Evolutionary conservation across 2,113 vertebrate species (phyloP), one percentile per base, ranked within the genome.

Genomic region (Phoenicopterus ruber): DNA sequence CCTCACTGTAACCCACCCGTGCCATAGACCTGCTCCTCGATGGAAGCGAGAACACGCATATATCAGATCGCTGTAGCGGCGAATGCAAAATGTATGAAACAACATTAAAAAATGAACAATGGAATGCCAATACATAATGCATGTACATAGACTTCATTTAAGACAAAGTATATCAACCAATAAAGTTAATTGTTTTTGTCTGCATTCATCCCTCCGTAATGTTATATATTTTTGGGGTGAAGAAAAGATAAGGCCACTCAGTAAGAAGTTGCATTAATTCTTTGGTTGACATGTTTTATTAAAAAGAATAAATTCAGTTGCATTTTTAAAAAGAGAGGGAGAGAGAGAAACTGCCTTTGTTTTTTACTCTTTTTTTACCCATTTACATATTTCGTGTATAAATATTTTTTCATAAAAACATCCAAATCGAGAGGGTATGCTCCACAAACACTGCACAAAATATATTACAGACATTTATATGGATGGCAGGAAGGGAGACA

Each of bases 391-490:
- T 97, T 96, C 77, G 88, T 79, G 85, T 98, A 96, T 98, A 98
- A 98, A 98, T 98, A 97, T 98, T 98, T 98, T 98, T 97, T 98
- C 97, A 98, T 98, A 97, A 98, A 97, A 98, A 94, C 97, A 97
- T 97, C 97, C 94, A 83, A 97, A 98, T 96, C 93, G 92, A 95
- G 97, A 83, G 90, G 88, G 87, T 96, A 36, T 52, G 93, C 96
- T 93, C 96, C 95, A 81, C 93, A 96, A 96, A 94, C 79, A 95
- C 95, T 81, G 88, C 95, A 82, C 93, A 97, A 98, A 98, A 98
- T 98, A 99, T 99, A 99, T 99, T 99, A 98, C 98, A 99, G 99
- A 99, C 99, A 99, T 99, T 99, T 99, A 99, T 99, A 99, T 99
- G 99, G 99, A 98, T 99, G 99, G 99, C 99, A 99, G 99, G 99